Base-by-base conservation (phyloP, 2,113 vertebrate species). In the Panthera leo region DNA sequence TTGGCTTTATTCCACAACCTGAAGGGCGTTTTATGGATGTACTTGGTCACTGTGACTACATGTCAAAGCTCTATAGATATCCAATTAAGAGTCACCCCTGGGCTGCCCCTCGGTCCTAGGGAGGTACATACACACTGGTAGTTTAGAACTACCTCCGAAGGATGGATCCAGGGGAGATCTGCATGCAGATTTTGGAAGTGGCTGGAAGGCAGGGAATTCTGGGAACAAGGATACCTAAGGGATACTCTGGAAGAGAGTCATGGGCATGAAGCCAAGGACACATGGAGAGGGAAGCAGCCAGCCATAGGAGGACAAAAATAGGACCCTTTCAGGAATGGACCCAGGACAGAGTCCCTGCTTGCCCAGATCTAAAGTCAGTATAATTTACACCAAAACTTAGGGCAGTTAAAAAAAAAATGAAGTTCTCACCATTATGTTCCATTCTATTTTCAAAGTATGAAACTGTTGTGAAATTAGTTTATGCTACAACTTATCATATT, bases 361-460 rank as follows among this genome's bases (percentile, higher is more conserved):
- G 2, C 1, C 14, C 73, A 91, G 12, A 5, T 58, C 45, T 45
- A 48, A 53, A 53, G 39, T 23, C 55, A 76, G 23, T 2, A 9
- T 45, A 13, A 86, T 34, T 51, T 27, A 19, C 9, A 29, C 70
- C 51, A 53, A 29, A 91, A 36, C 31, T 53, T 25, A 91, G 25
- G 16, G 16, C 15, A 71, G 12, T 12, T 42, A 42, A 71, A 70
- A 63, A 84, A 55, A 79, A 55, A 89, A 89, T 1, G 19, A 15
- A 31, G 12, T 23, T 67, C 61, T 84, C 21, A 36, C 16, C 31
- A 29, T 70, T 51, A 42, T 19, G 6, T n/a, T 73, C 34, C 51
- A 16, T n/a, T 85, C 45, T 91, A 13, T 78, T 83, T 85, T 86
- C 42, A 71, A 89, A 27, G 13, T 75, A 23, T 61, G 84, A 68